phyloP scores from a whole-genome alignment of 2,113 vertebrate species.

The Xyliphius kryptos region DNA sequence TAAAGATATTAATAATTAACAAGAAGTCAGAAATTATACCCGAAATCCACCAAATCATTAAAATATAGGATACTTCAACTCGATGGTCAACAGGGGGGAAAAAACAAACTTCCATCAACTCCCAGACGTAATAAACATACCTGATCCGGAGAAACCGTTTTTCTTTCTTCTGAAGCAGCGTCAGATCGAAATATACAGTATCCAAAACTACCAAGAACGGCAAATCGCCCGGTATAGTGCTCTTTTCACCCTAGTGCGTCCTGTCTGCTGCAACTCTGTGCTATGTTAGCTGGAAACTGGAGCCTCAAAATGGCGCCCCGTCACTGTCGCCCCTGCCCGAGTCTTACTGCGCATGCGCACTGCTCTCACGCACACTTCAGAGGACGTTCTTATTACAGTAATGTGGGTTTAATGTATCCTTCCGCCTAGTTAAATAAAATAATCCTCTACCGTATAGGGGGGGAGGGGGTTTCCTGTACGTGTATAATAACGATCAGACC shows the following conservation, averaged over 20 bases:
- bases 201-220: conserved; percentile 12
- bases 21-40: background rate
- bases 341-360: background rate
- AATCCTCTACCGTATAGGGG: conserved; percentile 36
- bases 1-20: background rate
- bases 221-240: conserved; percentile 1
- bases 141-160: conserved; percentile 16
- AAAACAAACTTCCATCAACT: conserved; percentile 23
- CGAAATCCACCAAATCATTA: too few species aligned
- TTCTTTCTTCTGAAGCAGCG: conserved; percentile 10
- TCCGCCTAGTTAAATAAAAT: conserved; percentile 69
- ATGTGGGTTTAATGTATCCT: conserved; percentile 61
- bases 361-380: conserved; percentile 24
- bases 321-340: conserved; percentile 21
- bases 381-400: too few species aligned
- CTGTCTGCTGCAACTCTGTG: conserved; percentile 3
- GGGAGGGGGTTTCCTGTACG: too few species aligned
- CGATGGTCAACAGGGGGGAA: conserved; percentile 9
- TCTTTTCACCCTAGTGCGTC: background rate
- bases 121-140: conserved; percentile 18
- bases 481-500: too few species aligned
- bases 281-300: conserved; percentile 43
- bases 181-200: background rate
- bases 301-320: conserved; percentile 77
- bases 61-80: too few species aligned